Evolutionary conservation across 2,797 vertebrate genomes (phyloP).

Genomic region (Coluber constrictor): DNA sequence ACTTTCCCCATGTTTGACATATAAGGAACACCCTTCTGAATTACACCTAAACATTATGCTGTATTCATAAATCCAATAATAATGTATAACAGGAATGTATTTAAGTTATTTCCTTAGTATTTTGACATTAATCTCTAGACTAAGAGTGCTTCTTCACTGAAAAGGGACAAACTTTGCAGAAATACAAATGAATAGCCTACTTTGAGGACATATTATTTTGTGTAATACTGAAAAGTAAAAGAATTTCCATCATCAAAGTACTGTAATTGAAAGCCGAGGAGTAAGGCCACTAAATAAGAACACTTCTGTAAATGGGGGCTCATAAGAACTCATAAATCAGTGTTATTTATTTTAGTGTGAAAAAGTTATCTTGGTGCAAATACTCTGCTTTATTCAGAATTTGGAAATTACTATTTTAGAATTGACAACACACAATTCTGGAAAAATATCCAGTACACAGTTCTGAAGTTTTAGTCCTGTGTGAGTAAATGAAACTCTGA

Average conservation of each 20-base stretch:
- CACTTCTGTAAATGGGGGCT: neutral
- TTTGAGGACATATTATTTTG: neutral
- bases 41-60: neutral
- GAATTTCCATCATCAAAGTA: neutral
- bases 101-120: neutral
- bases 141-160: no score
- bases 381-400: neutral
- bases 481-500: neutral
- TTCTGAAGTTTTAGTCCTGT: neutral
- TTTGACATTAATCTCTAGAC: neutral
- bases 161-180: neutral
- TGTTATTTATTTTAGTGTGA: neutral
- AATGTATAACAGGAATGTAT: neutral
- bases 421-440: neutral
- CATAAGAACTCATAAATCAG: neutral
- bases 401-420: neutral
- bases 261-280: neutral
- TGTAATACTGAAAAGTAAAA: neutral
- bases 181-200: neutral
- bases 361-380: neutral
- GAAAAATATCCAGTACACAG: neutral
- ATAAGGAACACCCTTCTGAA: neutral
- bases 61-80: neutral
- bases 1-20: neutral
- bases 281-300: neutral